A percentile compares a stretch with the other conserved stretches of the same genome.
These are phyloP conservation scores for Oryzias curvinotus DNA, from an alignment of 2,113 vertebrate genomes.

Conservation along the genomic window DNA sequence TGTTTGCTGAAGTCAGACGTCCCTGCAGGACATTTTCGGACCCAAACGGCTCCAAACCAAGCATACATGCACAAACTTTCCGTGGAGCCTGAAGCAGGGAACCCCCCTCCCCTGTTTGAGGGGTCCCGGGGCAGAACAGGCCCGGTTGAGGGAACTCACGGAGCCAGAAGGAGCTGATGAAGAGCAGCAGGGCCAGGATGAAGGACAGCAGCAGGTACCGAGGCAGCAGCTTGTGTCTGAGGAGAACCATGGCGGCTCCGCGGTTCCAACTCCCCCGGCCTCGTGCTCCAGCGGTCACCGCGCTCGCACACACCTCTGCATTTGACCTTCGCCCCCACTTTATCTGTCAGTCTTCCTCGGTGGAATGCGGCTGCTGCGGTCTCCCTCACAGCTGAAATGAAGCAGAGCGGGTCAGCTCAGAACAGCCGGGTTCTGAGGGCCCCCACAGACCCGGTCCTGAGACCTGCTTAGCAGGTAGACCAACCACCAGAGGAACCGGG, in stretches of 20 bases:
- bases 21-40: no score
- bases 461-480: no score
- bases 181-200: conserved; percentile 56
- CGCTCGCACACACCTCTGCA: conserved; percentile 27
- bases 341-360: conserved; percentile 1
- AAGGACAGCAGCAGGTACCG: conserved; percentile 43
- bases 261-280: not conserved
- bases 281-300: not conserved
- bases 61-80: no score
- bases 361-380: not conserved
- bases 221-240: conserved; percentile 15
- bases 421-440: not conserved
- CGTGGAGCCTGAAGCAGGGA: no score
- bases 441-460: no score
- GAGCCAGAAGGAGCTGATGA: conserved; percentile 56
- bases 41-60: no score
- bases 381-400: not conserved
- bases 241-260: conserved; percentile 38
- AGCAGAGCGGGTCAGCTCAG: not conserved
- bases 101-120: no score
- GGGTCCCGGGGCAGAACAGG: no score
- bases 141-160: conserved; percentile 47
- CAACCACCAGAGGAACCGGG: no score
- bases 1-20: no score
- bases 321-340: conserved; percentile 32